Percentiles rank a stretch among this genome's conserved stretches.
phyloP scores from a whole-genome alignment of 1,140 invertebrate species.

The Lepidostoma basale region DNA sequence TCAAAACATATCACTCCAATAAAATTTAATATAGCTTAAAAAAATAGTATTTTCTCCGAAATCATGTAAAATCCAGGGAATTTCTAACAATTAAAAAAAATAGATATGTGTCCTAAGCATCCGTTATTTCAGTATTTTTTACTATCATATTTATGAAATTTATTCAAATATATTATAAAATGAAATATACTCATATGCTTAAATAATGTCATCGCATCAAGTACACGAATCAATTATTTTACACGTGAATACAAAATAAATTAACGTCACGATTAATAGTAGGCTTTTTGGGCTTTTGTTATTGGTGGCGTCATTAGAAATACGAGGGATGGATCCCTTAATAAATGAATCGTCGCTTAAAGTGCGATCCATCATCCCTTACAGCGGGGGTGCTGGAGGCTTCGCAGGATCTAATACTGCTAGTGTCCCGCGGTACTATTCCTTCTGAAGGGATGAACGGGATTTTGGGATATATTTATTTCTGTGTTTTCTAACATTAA shows the following conservation, averaged over 20 bases:
- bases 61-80: no score
- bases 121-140: no score
- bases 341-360: conserved; percentile 46
- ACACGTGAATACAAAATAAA: conserved; percentile 38
- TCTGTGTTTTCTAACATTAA: neutral
- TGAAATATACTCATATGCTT: no score
- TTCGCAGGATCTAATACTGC: neutral
- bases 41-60: no score
- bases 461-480: conserved; percentile 3
- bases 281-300: conserved; percentile 20
- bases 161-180: no score
- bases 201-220: no score
- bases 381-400: conserved; percentile 2
- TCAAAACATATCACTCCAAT: no score
- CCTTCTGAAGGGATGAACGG: neutral
- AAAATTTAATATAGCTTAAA: no score
- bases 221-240: no score
- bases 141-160: no score
- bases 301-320: conserved; percentile 29
- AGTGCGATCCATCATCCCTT: conserved; percentile 42
- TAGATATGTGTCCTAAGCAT: no score
- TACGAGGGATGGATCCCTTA: conserved; percentile 40
- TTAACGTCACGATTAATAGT: conserved; percentile 40
- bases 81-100: no score
- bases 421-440: neutral